These are phyloP conservation scores for Actinopyga echinites DNA, from an alignment of 53 echinoderm and acorn worm species.

Conservation along the genomic window DNA sequence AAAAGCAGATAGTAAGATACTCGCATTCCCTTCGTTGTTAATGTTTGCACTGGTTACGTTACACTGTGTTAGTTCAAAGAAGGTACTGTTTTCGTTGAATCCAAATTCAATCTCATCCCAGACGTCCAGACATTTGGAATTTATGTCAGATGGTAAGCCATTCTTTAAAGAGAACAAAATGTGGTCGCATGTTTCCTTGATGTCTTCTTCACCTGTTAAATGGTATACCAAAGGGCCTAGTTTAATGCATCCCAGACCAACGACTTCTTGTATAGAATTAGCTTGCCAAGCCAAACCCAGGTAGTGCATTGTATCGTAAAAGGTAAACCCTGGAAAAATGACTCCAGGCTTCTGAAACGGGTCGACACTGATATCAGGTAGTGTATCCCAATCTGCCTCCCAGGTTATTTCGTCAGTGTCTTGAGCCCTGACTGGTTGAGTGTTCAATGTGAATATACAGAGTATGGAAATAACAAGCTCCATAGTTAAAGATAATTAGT, in stretches of 20 bases:
- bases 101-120: neutral
- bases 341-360: neutral
- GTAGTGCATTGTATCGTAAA: neutral
- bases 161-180: neutral
- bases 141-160: neutral
- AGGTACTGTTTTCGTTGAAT: neutral
- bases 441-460: neutral
- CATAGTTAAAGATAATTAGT: too few relatives aligned
- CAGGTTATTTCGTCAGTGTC: neutral
- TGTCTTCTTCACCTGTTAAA: neutral
- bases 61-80: neutral
- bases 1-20: neutral
- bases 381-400: neutral
- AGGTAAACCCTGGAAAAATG: neutral
- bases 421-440: neutral
- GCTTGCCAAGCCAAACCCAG: neutral
- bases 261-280: neutral
- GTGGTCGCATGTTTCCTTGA: slow-evolving; percentile 1
- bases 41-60: neutral
- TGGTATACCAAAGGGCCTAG: neutral
- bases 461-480: too few relatives aligned
- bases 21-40: neutral
- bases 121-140: neutral
- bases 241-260: neutral
- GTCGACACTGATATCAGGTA: neutral